Evolutionary conservation across 2,797 vertebrate species (phyloP).

Genomic region (Sphenodon punctatus): DNA sequence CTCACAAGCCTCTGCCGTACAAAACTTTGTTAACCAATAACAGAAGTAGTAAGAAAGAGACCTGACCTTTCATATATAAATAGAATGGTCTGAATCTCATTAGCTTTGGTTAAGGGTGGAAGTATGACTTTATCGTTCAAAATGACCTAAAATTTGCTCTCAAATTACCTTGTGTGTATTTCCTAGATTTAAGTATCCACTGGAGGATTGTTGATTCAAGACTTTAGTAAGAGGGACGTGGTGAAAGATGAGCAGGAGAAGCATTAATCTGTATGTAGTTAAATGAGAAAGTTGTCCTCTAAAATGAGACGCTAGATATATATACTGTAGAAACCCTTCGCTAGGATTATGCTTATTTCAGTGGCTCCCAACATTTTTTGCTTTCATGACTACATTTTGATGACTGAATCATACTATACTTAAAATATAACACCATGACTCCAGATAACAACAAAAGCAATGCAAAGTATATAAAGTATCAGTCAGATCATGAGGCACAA

Average conservation of each 20-base stretch:
- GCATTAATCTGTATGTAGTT: background rate
- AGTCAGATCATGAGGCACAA: no score
- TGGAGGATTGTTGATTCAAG: conserved; percentile 23
- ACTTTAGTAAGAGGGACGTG: background rate
- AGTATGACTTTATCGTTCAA: background rate
- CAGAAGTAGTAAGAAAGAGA: background rate
- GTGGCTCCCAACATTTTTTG: no score
- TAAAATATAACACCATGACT: no score
- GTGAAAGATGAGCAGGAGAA: background rate
- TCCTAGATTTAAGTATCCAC: conserved; percentile 20
- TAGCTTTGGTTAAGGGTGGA: background rate
- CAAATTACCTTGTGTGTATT: background rate
- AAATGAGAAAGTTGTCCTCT: conserved; percentile 21
- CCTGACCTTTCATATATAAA: background rate
- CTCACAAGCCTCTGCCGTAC: conserved; percentile 30
- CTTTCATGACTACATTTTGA: no score
- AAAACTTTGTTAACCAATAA: background rate
- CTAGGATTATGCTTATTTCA: no score
- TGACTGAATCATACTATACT: no score
- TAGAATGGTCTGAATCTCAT: background rate
- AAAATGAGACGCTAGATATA: background rate
- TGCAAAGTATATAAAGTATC: no score
- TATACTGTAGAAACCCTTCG: no score
- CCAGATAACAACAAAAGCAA: no score
- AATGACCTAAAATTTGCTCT: background rate